Evolutionary conservation across 1,140 invertebrate genomes (phyloP).

Genomic region (Drosophila leontia): DNA sequence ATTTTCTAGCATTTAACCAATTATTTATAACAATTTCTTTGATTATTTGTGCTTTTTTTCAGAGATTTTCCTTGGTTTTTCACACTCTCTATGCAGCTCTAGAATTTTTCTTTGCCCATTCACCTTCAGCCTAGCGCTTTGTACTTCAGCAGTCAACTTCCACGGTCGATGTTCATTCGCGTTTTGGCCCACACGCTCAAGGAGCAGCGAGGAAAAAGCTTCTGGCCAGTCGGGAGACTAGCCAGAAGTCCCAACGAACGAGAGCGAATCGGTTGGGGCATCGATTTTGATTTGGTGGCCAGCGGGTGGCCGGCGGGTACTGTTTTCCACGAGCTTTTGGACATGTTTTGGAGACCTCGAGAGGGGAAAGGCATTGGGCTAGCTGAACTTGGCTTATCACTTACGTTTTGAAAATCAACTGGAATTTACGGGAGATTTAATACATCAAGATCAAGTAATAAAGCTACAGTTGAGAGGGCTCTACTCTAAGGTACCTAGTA

Average conservation of each 20-base stretch:
- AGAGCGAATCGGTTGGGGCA: slow-evolving; percentile 72
- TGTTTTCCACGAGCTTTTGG: slow-evolving; percentile 48
- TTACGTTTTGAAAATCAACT: not conserved
- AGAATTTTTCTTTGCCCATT: slow-evolving; percentile 57
- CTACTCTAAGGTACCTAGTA: too few species aligned
- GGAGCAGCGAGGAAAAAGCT: slow-evolving; percentile 73
- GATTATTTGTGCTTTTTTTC: slow-evolving; percentile 31
- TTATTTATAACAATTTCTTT: slow-evolving; percentile 12
- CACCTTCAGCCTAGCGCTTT: slow-evolving; percentile 79
- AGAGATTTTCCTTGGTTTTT: slow-evolving; percentile 33
- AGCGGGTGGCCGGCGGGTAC: slow-evolving; percentile 29
- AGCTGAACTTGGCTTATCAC: not conserved
- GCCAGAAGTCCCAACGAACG: not conserved
- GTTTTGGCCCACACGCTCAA: slow-evolving; percentile 74
- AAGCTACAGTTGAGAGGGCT: not conserved
- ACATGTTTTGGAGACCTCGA: slow-evolving; percentile 44
- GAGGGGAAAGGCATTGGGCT: slow-evolving; percentile 7
- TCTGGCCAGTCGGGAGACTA: slow-evolving; percentile 20
- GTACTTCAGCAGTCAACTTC: slow-evolving; percentile 81
- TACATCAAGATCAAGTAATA: not conserved
- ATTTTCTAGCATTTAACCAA: slow-evolving; percentile 14
- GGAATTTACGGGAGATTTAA: not conserved
- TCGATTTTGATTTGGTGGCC: slow-evolving; percentile 62
- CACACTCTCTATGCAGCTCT: slow-evolving; percentile 24
- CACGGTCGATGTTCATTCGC: slow-evolving; percentile 85